These are phyloP conservation scores for Phymorhynchus buccinoides DNA, from an alignment of 1,140 invertebrate genomes.

Conservation along the genomic window DNA sequence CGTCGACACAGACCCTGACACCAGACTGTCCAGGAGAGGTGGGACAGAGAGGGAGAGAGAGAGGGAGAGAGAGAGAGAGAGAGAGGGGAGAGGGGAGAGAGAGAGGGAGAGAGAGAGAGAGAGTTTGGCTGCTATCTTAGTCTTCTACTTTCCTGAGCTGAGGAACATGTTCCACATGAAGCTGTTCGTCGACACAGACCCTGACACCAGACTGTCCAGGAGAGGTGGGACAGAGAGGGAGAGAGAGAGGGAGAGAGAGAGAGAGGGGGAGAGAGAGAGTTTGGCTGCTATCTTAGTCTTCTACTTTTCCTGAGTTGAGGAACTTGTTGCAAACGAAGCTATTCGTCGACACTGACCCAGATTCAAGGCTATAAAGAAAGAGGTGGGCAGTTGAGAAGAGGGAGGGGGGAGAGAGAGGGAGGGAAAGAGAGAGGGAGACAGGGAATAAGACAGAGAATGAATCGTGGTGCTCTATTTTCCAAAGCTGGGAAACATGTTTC, in stretches of 20 bases:
- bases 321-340: constrained; percentile 99
- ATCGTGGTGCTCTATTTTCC: constrained; percentile 98
- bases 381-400: constrained; percentile 76
- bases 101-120: constrained; percentile 87
- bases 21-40: constrained; percentile 94
- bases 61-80: background rate
- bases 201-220: constrained; percentile 94
- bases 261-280: background rate
- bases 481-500: constrained; percentile 93
- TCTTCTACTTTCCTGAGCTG: constrained; percentile 97
- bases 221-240: constrained; percentile 80
- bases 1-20: constrained; percentile 99
- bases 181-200: constrained; percentile 98
- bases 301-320: constrained; percentile 94
- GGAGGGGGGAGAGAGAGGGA: background rate
- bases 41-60: constrained; percentile 37
- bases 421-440: background rate
- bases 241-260: background rate
- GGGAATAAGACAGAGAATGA: too few relatives aligned
- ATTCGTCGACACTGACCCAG: constrained; percentile 99
- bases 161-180: constrained; percentile 98
- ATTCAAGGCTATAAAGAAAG: constrained; percentile 94
- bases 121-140: constrained; percentile 96
- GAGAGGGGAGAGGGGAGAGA: background rate
- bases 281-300: constrained; percentile 99